These are phyloP conservation scores for Agriotes lineatus DNA, from an alignment of 2,888 invertebrate species.

Conservation along the genomic window DNA sequence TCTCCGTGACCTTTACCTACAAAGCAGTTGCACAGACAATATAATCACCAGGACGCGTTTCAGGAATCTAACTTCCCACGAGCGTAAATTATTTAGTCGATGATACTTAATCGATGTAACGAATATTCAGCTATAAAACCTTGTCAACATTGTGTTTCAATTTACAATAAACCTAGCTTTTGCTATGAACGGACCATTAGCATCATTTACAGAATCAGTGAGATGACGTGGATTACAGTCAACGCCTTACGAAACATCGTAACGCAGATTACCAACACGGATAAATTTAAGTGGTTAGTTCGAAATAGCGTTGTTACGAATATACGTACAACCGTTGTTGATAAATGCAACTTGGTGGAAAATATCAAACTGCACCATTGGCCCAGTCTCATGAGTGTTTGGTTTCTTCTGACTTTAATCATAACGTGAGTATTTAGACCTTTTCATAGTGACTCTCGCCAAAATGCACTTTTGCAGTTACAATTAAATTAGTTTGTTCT, in stretches of 20 bases:
- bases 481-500: no score
- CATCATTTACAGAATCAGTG: not conserved
- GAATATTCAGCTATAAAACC: conserved; percentile 19
- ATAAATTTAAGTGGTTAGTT: conserved; percentile 16
- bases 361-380: conserved; percentile 37
- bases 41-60: not conserved
- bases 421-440: conserved; percentile 48
- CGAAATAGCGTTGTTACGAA: conserved; percentile 6
- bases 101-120: conserved; percentile 39
- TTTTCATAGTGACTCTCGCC: no score
- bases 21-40: conserved; percentile 1
- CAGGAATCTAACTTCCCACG: conserved; percentile 38
- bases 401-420: conserved; percentile 44
- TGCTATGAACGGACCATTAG: not conserved
- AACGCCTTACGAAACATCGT: conserved; percentile 14
- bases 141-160: conserved; percentile 23
- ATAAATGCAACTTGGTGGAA: conserved; percentile 12
- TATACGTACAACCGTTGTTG: not conserved
- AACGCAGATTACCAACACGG: not conserved
- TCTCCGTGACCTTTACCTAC: not conserved
- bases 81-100: conserved; percentile 33
- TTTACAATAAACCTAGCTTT: conserved; percentile 13
- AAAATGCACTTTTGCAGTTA: no score
- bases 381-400: conserved; percentile 38
- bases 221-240: conserved; percentile 24